Evolutionary conservation across 1,140 invertebrate genomes (phyloP), one percentile per base, ranked within the genome.

Genomic region (Chionoecetes opilio): DNA sequence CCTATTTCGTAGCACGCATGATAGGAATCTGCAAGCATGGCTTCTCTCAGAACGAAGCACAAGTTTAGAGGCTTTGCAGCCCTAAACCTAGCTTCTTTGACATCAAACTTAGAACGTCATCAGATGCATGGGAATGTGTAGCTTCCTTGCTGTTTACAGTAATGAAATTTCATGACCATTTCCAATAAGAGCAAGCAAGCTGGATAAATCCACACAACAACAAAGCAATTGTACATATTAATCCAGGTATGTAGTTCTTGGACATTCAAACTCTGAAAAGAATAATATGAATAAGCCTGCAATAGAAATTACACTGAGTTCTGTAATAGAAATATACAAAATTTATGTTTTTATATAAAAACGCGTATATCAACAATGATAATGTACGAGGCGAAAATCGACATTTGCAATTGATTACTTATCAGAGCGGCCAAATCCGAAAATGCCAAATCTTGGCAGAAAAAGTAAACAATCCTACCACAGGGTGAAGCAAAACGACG

Each of bases 181-280:
- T 92, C 46, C 91, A 82, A 92, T 53, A 92, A 92, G 35, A 92
- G 63, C 91, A 92, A 92, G 31, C 91, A 92, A 37, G 82, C 91
- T 38, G 82, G 91, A 32, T 63, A 35, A 82, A 26, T 92, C 53
- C 14, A 82, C 29, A 82, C 53, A 92, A 92, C 91, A 82, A 92
- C 82, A 63, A 92, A 92, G 91, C 35, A 82, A 92, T 82, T 92
- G 91, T 82, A 82, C 63, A 92, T 82, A 63, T 92, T 35, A 38
- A 53, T 75, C 53, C 53, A 75, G 53, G 53, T 75, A 75, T 75
- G 53, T 75, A 75, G 8, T 88, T 88, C 26, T 37, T 88, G 86
- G 35, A 88, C 35, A 38, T 88, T 34, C 32, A 37, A 11, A 88
- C 5, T 35, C 34, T 88, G 35, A 88, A 88, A 86, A 75, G 53